Evolutionary conservation across 1,140 invertebrate genomes (phyloP), one percentile per base, ranked within the genome.

Genomic region (Trichomalopsis sarcophagae): DNA sequence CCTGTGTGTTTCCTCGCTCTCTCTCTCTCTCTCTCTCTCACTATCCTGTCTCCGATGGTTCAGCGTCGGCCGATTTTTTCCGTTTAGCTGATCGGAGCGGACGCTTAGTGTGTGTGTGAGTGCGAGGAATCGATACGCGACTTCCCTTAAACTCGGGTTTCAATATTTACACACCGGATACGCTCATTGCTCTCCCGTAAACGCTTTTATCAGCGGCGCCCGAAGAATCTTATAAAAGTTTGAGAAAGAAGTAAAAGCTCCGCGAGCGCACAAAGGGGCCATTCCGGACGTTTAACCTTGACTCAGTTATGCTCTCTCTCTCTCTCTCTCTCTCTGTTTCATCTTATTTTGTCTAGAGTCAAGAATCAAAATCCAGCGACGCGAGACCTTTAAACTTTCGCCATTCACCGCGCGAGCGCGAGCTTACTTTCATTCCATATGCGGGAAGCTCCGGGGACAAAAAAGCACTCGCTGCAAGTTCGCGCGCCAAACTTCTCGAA

Each of bases 341-440:
- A 75, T 75, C 68, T 74, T 71, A 30, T 78, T 84, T 71, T 77
- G 27, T 44, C n/a, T 50, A 17, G 66, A 79, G 78, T 27, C 27
- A 74, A 74, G 55, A 62, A 55, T 74, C 44, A 74, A 81, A 81
- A 74, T 33, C 69, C 27, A 23, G 40, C 40, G 5, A 36, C 33
- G 36, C 5, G 36, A 84, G 87, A 90, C 85, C 55, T 62, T 62
- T 62, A 62, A 62, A 62, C 55, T 62, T 62, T 62, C 5, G 55
- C 55, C 55, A n/a, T 62, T 62, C 55, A n/a, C 17, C 17, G 17
- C 40, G 40, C 4, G 17, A 36, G 2, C 55, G 9, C 4, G 17
- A 36, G 2, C 55, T 62, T n/a, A 62, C 55, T 62, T 62, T 62
- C 55, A n/a, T 62, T 62, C 55, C n/a, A 62, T 62, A 44, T 44